A percentile compares a stretch with the other conserved stretches of the same genome.
Conservation (phyloP, 2,888 invertebrate species). For the Drosophila austrosaltans region DNA sequence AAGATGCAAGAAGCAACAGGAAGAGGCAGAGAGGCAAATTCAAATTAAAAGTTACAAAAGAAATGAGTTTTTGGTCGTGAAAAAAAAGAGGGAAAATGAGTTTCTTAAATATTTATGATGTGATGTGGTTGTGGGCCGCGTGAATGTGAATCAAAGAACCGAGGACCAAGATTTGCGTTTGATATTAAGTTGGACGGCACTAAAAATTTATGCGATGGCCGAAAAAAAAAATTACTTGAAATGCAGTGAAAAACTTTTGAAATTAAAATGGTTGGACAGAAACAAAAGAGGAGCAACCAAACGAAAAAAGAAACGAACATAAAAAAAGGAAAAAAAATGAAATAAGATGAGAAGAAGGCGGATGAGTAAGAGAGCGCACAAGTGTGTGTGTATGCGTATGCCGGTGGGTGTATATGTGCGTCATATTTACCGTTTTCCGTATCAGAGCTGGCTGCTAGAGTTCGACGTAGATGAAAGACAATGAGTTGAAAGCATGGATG, state of each 20-base stretch:
- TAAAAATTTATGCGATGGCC: conserved; percentile 64
- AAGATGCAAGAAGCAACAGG: not conserved
- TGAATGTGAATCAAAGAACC: conserved; percentile 41
- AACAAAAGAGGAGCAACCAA: conserved; percentile 46
- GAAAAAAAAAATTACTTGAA: conserved; percentile 22
- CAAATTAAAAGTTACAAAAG: conserved; percentile 78
- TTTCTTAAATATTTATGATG: conserved; percentile 81
- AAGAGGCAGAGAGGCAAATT: conserved; percentile 40
- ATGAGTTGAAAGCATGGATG: conserved; percentile 2
- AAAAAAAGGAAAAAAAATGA: not conserved
- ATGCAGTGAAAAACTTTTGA: conserved; percentile 60
- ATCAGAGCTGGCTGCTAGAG: conserved; percentile 80
- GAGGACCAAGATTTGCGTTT: conserved; percentile 64
- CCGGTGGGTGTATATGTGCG: not conserved
- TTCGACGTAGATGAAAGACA: not conserved
- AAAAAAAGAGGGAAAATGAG: conserved; percentile 62
- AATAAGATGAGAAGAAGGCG: not conserved
- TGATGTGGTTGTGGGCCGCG: conserved; percentile 44
- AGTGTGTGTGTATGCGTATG: not conserved
- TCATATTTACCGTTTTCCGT: conserved; percentile 82
- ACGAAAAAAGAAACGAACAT: conserved; percentile 42
- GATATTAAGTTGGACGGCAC: conserved; percentile 71
- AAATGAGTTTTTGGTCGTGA: conserved; percentile 66
- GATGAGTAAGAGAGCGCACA: not conserved
- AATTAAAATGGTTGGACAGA: conserved; percentile 57